A percentile compares a stretch with the other conserved stretches of the same genome.
phyloP scores from a whole-genome alignment of 2,797 vertebrate genomes.

The Pipistrellus kuhlii region DNA sequence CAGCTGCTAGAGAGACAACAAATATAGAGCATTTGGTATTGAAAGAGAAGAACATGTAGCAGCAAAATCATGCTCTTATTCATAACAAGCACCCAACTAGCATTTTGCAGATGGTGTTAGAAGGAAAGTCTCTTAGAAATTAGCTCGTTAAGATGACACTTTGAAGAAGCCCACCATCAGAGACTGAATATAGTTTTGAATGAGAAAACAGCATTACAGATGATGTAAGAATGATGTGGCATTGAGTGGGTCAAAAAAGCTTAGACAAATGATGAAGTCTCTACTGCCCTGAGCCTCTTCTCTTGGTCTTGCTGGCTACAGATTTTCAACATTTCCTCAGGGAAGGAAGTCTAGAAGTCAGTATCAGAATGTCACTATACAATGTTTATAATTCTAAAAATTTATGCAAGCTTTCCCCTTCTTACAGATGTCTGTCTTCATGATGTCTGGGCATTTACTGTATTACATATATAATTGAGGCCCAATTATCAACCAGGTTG shows the following conservation, averaged over 20 bases:
- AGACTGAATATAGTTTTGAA: slow-evolving; percentile 19
- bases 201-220: background rate
- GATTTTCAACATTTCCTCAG: background rate
- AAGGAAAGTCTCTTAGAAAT: slow-evolving; percentile 53
- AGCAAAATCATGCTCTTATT: slow-evolving; percentile 75
- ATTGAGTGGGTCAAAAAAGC: background rate
- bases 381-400: background rate
- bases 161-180: slow-evolving; percentile 40
- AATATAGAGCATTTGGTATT: slow-evolving; percentile 10
- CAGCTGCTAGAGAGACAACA: slow-evolving; percentile 70
- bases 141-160: slow-evolving; percentile 43
- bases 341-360: background rate
- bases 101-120: slow-evolving; percentile 48
- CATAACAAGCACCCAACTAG: slow-evolving; percentile 52
- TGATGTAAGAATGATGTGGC: background rate
- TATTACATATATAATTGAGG: background rate
- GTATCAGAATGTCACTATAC: background rate
- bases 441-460: background rate
- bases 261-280: background rate
- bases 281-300: background rate
- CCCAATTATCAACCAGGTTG: background rate
- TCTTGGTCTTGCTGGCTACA: background rate
- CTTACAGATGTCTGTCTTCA: background rate
- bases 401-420: background rate
- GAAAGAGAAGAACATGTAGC: slow-evolving; percentile 30